phyloP scores from a whole-genome alignment of 2,888 invertebrate genomes.

The Ptycholaimellus sp. region DNA sequence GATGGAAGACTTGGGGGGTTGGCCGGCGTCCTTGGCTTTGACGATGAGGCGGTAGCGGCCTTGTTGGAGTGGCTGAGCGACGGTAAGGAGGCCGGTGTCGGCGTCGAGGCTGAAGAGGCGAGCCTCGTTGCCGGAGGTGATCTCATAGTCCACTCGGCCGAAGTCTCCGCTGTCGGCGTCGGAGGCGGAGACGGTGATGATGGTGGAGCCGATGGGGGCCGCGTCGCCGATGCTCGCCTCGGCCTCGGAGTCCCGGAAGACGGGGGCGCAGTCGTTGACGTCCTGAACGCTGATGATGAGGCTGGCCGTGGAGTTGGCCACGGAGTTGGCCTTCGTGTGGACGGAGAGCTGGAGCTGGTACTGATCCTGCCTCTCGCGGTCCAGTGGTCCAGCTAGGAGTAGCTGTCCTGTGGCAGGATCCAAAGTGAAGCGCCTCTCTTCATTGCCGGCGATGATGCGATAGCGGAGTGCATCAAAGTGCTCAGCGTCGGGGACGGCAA shows the following conservation, averaged over 20 bases:
- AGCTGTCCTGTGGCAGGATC: too few relatives aligned
- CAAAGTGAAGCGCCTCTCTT: too few relatives aligned
- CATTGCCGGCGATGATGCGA: too few relatives aligned
- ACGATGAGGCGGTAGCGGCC: slow-evolving; percentile 4
- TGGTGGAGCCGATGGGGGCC: slow-evolving; percentile 51
- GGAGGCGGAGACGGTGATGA: slow-evolving; percentile 39
- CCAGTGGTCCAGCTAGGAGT: slow-evolving; percentile 44
- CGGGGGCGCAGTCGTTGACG: slow-evolving; percentile 62
- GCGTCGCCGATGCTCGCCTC: too few relatives aligned
- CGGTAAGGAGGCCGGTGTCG: background rate
- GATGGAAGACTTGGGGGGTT: background rate
- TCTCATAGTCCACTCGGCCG: slow-evolving; percentile 7
- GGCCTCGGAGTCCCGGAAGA: slow-evolving; percentile 33
- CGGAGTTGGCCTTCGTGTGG: background rate
- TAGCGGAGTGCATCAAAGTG: too few relatives aligned
- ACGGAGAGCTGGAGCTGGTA: slow-evolving; percentile 3
- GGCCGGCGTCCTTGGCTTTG: background rate
- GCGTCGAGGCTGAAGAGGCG: slow-evolving; percentile 5
- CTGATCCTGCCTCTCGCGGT: slow-evolving; percentile 1
- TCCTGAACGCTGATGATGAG: slow-evolving; percentile 53
- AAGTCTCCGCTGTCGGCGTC: slow-evolving; percentile 7
- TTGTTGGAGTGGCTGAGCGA: slow-evolving; percentile 5
- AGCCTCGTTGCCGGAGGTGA: slow-evolving; percentile 6
- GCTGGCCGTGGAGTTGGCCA: slow-evolving; percentile 38
- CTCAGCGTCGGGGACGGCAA: too few relatives aligned